Conservation (phyloP, 1,140 invertebrate genomes). For the Cotesia glomerata region DNA sequence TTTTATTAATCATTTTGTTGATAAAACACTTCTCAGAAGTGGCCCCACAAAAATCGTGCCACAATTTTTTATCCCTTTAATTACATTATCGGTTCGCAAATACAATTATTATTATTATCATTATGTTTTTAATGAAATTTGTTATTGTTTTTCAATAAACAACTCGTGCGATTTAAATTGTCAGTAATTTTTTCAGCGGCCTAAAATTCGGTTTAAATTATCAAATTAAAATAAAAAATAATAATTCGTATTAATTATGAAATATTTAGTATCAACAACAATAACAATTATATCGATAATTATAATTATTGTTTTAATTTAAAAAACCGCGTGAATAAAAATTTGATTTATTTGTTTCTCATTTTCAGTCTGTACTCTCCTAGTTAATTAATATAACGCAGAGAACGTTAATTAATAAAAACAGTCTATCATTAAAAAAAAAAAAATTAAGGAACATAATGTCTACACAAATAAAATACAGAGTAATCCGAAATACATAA, state of each 20-base stretch:
- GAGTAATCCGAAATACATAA: neutral
- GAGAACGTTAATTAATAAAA: constrained; percentile 32
- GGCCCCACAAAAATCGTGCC: no score
- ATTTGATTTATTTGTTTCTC: constrained; percentile 51
- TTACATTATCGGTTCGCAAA: no score
- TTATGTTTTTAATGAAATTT: no score
- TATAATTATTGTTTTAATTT: constrained; percentile 37
- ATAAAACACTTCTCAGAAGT: neutral
- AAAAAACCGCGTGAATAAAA: constrained; percentile 42
- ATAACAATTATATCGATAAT: no score
- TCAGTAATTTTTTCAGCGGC: no score
- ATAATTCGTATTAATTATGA: neutral
- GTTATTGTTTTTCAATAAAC: no score
- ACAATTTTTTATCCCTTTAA: no score
- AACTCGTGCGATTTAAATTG: no score
- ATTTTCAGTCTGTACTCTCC: constrained; percentile 62
- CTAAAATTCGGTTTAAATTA: neutral
- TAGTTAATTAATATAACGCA: constrained; percentile 48
- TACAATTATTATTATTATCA: no score
- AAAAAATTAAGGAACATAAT: constrained; percentile 11
- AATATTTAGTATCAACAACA: neutral
- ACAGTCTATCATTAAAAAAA: constrained; percentile 13
- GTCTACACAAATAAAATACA: constrained; percentile 2
- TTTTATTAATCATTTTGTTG: no score
- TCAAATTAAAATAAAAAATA: neutral